Evolutionary conservation across 2,113 vertebrate genomes (phyloP), one percentile per base, ranked within the genome.

Genomic region (Varanus salvator): DNA sequence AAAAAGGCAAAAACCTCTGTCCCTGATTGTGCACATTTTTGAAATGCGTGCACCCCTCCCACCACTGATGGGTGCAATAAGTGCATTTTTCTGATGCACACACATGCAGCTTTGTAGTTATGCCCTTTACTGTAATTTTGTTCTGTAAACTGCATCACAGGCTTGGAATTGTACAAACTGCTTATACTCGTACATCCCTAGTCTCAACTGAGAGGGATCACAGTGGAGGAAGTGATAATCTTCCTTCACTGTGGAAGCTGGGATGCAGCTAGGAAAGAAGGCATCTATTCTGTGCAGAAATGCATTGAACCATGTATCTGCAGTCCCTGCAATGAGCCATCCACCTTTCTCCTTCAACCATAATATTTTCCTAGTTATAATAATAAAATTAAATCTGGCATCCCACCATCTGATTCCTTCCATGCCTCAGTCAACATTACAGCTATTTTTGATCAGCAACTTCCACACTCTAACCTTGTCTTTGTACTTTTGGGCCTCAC

Each of bases 401-500:
- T 25, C 8, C 4, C 25, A 23, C 21, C 66, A 68, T 27, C 71
- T 34, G n/a, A 60, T 6, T 11, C n/a, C 23, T 23, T 38, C 52
- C 80, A 14, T 60, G 60, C 3, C 60, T 80, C 9, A 27, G 27
- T 31, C 48, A 78, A 27, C 87, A 68, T 89, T 2, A 1, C 84
- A 76, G 88, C 78, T 64, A 64, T 64, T 64, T 64, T 64, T 64
- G 60, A 64, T 19, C 5, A 5, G 17, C 60, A 64, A 64, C 19
- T 19, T 64, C 60, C 11, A 3, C 21, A 19, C 60, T 4, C 60
- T 64, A 64, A 25, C 87, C 66, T n/a, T 44, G 3, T 78, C 6
- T 54, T 29, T 6, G 88, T 93, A 84, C 83, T 38, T 8, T 31
- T 90, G 31, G 14, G 14, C 78, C 86, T 52, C 90, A 1, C n/a